These are phyloP conservation scores for Mastacembelus armatus DNA, from an alignment of 2,797 vertebrate genomes.

Conservation along the genomic window DNA sequence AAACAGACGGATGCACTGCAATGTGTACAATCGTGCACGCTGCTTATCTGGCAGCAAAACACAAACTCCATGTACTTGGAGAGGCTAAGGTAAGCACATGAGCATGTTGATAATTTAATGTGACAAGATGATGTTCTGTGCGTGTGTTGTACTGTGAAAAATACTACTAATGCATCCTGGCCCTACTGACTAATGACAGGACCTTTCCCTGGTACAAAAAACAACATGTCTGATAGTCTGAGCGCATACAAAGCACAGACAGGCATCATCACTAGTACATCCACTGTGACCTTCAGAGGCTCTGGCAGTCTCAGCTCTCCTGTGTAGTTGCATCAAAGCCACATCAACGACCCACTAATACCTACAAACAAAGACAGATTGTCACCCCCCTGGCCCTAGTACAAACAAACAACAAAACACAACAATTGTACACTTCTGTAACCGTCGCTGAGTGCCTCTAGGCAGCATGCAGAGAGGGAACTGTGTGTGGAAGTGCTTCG, in stretches of 20 bases:
- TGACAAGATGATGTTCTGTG: conserved; percentile 60
- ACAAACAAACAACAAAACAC: conserved; percentile 66
- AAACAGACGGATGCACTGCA: conserved; percentile 12
- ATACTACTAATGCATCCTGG: conserved; percentile 52
- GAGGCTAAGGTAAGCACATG: conserved; percentile 12
- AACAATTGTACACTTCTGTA: conserved; percentile 57
- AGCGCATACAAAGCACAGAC: conserved; percentile 41
- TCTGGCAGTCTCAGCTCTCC: conserved; percentile 58
- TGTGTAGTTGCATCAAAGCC: conserved; percentile 73
- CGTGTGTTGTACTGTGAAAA: conserved; percentile 59
- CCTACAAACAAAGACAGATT: conserved; percentile 72
- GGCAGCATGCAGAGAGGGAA: conserved; percentile 33
- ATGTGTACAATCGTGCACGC: not conserved
- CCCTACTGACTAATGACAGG: conserved; percentile 65
- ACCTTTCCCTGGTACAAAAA: conserved; percentile 54
- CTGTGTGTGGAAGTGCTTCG: conserved; percentile 16
- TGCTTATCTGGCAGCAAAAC: conserved; percentile 17
- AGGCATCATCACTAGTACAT: conserved; percentile 51
- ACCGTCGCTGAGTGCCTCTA: conserved; percentile 39
- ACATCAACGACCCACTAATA: conserved; percentile 67
- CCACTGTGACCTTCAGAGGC: conserved; percentile 74
- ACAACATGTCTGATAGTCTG: conserved; percentile 47
- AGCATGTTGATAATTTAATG: conserved; percentile 61
- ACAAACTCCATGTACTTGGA: conserved; percentile 30
- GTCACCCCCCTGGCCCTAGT: conserved; percentile 38